phyloP scores from a whole-genome alignment of 2,113 vertebrate species.

The Narcine bancroftii region DNA sequence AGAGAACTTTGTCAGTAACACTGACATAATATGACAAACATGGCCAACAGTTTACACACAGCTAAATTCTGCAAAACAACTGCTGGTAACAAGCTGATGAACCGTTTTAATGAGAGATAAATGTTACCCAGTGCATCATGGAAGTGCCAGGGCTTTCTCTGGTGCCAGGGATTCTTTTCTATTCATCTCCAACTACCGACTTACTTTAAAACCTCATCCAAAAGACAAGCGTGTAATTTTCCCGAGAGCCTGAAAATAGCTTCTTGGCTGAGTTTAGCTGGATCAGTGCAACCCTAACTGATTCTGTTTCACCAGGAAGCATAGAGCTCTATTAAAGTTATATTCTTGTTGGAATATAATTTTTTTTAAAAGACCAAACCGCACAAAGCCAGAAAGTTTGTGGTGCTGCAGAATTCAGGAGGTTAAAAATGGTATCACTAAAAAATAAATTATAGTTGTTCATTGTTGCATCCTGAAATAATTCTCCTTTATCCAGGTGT shows the following conservation, averaged over 20 bases:
- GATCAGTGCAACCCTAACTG: not conserved
- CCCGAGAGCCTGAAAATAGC: not conserved
- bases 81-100: not conserved
- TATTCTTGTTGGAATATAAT: not conserved
- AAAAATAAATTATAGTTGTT: not conserved
- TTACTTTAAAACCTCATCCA: not conserved
- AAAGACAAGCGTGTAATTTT: not conserved
- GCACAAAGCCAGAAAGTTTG: slow-evolving; percentile 7
- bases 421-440: not conserved
- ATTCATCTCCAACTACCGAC: not conserved
- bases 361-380: not conserved
- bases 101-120: not conserved
- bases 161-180: not conserved
- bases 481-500: slow-evolving; percentile 21
- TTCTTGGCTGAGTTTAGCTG: not conserved
- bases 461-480: slow-evolving; percentile 7
- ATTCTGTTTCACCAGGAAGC: slow-evolving; percentile 11
- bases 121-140: not conserved
- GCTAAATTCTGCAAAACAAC: not conserved
- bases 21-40: not conserved
- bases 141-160: not conserved
- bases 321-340: not conserved
- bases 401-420: not conserved
- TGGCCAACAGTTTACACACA: not conserved
- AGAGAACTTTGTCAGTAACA: not conserved